Evolutionary conservation across 2,888 invertebrate genomes (phyloP).

Genomic region (Drosophila imparisetae): DNA sequence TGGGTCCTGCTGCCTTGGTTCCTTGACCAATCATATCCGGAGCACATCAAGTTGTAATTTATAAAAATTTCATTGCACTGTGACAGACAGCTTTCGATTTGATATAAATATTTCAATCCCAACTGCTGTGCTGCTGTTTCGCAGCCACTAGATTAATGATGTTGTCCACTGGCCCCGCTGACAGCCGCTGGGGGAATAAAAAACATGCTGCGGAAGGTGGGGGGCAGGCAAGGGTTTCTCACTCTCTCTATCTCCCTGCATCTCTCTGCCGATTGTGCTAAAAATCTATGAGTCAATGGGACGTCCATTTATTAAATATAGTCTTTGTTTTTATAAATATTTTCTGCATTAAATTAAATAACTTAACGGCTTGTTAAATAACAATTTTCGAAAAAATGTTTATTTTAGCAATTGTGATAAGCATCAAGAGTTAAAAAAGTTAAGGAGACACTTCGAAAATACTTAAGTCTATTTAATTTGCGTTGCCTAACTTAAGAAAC

Average conservation of each 20-base stretch:
- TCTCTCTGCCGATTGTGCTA: conserved; percentile 4
- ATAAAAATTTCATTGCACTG: conserved; percentile 77
- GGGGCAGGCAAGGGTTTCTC: conserved; percentile 16
- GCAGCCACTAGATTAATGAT: conserved; percentile 75
- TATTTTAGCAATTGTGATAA: not conserved
- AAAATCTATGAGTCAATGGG: conserved; percentile 28
- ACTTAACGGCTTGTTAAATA: not conserved
- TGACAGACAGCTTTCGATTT: conserved; percentile 81
- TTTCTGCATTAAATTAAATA: not conserved
- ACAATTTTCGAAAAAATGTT: accelerated
- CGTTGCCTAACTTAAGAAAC: not conserved
- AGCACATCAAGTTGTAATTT: conserved; percentile 69
- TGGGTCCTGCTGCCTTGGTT: conserved; percentile 1
- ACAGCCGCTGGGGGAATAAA: conserved; percentile 55
- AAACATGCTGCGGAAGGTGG: not conserved
- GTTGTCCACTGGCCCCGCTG: conserved; percentile 59
- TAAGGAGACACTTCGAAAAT: not conserved
- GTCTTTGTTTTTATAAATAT: not conserved
- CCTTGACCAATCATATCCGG: conserved; percentile 64
- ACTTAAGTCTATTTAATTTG: not conserved
- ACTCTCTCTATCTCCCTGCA: not conserved
- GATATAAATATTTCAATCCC: conserved; percentile 79
- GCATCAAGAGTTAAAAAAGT: not conserved
- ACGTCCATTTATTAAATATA: conserved; percentile 5
- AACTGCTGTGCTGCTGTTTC: conserved; percentile 42